Percentiles rank a stretch among this genome's conserved stretches.
These are phyloP conservation scores for Calypte anna DNA, from an alignment of 2,113 vertebrate genomes.

Conservation along the genomic window DNA sequence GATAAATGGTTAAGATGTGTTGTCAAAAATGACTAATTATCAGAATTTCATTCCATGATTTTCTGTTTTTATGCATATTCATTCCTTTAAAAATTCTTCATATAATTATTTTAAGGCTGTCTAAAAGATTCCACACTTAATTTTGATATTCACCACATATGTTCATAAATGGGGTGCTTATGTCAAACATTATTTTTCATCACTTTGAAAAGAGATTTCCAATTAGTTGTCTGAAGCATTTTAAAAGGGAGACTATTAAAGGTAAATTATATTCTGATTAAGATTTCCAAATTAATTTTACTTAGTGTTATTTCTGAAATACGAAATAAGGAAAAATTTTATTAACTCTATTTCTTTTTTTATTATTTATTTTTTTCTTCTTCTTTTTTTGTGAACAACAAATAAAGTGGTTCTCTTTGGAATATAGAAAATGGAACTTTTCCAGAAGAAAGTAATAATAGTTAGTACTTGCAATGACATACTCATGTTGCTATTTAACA, in stretches of 20 bases:
- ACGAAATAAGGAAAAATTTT: rapidly evolving
- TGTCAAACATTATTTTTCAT: not conserved
- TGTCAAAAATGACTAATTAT: not conserved
- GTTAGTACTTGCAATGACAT: no score
- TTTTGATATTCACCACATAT: not conserved
- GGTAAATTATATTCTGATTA: not conserved
- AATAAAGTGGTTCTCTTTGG: rapidly evolving
- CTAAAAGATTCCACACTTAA: not conserved
- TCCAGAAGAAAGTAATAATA: not conserved
- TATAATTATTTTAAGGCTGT: not conserved
- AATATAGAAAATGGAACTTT: not conserved
- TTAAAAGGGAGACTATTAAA: not conserved
- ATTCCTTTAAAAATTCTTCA: not conserved
- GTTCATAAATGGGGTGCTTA: not conserved
- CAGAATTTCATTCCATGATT: not conserved
- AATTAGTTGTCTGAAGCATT: not conserved
- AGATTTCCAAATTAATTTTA: not conserved
- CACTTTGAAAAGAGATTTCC: not conserved
- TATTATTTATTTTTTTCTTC: not conserved
- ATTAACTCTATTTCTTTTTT: not conserved
- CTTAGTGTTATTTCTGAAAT: not conserved
- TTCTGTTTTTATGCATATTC: not conserved
- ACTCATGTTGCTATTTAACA: not conserved
- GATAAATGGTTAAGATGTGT: not conserved
- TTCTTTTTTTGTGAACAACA: not conserved